Evolutionary conservation across 1,140 invertebrate genomes (phyloP).

Genomic region (Hylaeus volcanicus): DNA sequence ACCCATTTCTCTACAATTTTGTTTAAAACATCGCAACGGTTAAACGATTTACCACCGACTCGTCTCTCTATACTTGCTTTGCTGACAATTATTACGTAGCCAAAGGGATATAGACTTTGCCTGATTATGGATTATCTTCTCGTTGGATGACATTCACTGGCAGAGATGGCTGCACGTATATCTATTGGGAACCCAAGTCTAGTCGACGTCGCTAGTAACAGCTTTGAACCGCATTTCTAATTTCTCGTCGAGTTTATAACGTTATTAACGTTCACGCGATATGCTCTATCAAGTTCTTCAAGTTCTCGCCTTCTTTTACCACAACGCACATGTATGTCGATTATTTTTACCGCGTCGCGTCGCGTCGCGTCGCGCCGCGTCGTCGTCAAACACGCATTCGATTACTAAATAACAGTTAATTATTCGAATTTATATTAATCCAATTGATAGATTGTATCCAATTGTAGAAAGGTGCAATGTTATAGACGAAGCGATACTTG

Average conservation of each 20-base stretch:
- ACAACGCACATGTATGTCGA: no score
- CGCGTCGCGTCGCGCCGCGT: not conserved
- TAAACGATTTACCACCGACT: conserved; percentile 13
- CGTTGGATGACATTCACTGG: conserved; percentile 52
- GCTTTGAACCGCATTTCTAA: conserved; percentile 17
- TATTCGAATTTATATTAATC: not conserved
- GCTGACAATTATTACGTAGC: conserved; percentile 43
- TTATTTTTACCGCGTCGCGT: no score
- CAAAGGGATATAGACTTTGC: conserved; percentile 52
- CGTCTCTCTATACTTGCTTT: conserved; percentile 41
- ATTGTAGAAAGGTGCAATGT: not conserved
- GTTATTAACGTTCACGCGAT: not conserved
- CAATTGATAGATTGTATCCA: not conserved
- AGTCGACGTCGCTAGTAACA: conserved; percentile 31
- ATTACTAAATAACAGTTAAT: not conserved
- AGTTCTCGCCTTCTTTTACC: not conserved
- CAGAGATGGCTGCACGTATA: conserved; percentile 61
- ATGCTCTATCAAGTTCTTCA: no score
- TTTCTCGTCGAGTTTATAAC: not conserved
- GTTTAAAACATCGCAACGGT: conserved; percentile 10
- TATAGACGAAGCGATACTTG: no score
- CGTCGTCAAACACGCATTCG: not conserved
- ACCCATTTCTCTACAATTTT: not conserved
- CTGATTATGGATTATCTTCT: conserved; percentile 66
- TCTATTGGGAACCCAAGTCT: conserved; percentile 43